Conservation (phyloP, 2,888 invertebrate species). For the Drosophila prolongata region DNA sequence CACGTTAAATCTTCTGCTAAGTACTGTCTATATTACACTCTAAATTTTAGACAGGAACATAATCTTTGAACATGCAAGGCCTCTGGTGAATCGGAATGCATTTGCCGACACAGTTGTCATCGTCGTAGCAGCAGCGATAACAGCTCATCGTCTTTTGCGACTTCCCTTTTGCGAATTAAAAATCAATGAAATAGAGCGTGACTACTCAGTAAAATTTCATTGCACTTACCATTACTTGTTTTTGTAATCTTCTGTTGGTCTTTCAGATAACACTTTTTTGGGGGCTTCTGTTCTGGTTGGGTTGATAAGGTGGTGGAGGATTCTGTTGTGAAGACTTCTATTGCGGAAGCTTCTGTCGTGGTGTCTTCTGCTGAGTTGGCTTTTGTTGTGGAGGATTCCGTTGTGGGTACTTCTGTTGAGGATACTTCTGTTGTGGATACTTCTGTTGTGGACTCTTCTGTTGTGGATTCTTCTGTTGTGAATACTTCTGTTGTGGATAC, state of each 20-base stretch:
- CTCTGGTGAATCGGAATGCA: background rate
- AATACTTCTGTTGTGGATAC: too few relatives aligned
- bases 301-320: background rate
- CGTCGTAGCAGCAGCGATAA: background rate
- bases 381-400: too few relatives aligned
- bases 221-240: background rate
- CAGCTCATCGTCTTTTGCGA: background rate
- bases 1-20: too few relatives aligned
- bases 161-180: background rate
- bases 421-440: too few relatives aligned
- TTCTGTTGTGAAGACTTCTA: background rate
- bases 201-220: too few relatives aligned
- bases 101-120: background rate
- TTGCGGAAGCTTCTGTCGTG: background rate
- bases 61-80: background rate
- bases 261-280: too few relatives aligned
- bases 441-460: too few relatives aligned
- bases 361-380: background rate
- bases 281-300: background rate
- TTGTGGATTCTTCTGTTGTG: too few relatives aligned
- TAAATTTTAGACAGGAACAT: background rate
- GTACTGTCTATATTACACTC: too few relatives aligned
- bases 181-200: too few relatives aligned
- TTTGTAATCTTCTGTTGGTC: too few relatives aligned
- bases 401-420: too few relatives aligned